Percentiles rank a stretch among this genome's conserved stretches.
Evolutionary conservation across 2,888 invertebrate genomes (phyloP).

Genomic region (Ophion costatus): DNA sequence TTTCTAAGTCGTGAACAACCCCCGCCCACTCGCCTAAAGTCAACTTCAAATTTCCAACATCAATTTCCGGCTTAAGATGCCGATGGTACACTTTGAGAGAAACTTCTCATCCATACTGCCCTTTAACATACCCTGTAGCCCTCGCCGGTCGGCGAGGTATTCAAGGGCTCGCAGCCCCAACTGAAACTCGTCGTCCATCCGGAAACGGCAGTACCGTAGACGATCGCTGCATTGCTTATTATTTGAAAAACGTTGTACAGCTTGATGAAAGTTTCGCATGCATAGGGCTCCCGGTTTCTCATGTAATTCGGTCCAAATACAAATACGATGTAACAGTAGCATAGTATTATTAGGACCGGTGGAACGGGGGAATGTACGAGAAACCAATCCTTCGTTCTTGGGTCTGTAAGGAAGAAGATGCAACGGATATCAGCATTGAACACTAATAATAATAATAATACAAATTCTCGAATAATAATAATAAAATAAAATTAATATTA

Average conservation of each 20-base stretch:
- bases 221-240: conserved; percentile 70
- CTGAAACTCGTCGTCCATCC: conserved; percentile 86
- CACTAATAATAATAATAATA: no score
- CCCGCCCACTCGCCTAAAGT: no score
- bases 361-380: conserved; percentile 87
- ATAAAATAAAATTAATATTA: no score
- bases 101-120: neutral
- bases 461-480: no score
- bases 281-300: conserved; percentile 88
- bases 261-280: conserved; percentile 88
- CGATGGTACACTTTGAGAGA: neutral
- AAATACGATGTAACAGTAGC: conserved; percentile 86
- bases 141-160: conserved; percentile 86
- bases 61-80: neutral
- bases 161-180: conserved; percentile 88
- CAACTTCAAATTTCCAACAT: no score
- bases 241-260: conserved; percentile 92
- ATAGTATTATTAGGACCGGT: conserved; percentile 83
- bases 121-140: conserved; percentile 48
- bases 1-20: no score
- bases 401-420: conserved; percentile 82
- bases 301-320: conserved; percentile 88
- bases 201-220: conserved; percentile 83
- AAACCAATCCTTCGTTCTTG: conserved; percentile 87
- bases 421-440: no score